A percentile compares a stretch with the other conserved stretches of the same genome.
phyloP scores from a whole-genome alignment of 2,113 vertebrate genomes.

The Brachyhypopomus gauderio region DNA sequence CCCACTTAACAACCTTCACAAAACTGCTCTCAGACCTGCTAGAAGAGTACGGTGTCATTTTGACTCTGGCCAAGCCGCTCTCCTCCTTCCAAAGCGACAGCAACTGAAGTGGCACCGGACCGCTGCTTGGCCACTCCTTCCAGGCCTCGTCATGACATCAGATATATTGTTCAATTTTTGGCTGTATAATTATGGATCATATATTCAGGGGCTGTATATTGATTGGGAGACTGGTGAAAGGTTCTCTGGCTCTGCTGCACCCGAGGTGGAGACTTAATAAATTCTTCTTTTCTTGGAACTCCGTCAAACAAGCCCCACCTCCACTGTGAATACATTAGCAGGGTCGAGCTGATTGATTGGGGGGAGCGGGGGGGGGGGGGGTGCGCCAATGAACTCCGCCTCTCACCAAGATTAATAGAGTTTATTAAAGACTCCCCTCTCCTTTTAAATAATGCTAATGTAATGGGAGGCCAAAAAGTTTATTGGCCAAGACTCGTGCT shows the following conservation, averaged over 20 bases:
- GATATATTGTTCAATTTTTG: conserved; percentile 57
- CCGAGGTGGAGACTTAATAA: conserved; percentile 73
- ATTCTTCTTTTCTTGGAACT: conserved; percentile 77
- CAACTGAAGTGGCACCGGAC: conserved; percentile 34
- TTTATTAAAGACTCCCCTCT: conserved; percentile 79
- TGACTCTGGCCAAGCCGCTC: not conserved
- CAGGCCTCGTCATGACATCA: conserved; percentile 48
- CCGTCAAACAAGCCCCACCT: conserved; percentile 78
- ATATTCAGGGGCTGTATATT: conserved; percentile 57
- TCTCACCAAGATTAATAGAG: conserved; percentile 80
- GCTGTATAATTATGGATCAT: conserved; percentile 55
- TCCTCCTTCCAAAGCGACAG: conserved; percentile 1
- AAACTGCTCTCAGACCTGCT: not conserved
- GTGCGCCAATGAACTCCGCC: conserved; percentile 73
- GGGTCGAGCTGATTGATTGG: conserved; percentile 75
- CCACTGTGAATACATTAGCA: conserved; percentile 77
- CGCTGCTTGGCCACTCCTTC: conserved; percentile 23
- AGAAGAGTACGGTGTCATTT: not conserved
- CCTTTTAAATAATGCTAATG: conserved; percentile 78
- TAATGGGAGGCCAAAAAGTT: conserved; percentile 69
- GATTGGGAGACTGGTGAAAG: conserved; percentile 56
- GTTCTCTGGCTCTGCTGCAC: conserved; percentile 61
- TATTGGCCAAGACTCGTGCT: conserved; percentile 64
- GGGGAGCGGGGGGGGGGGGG: conserved; percentile 65
- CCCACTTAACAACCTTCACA: too few species aligned